Percentiles rank a stretch among this genome's conserved stretches.
These are phyloP conservation scores for Drosophila kanekoi DNA, from an alignment of 2,888 invertebrate species.

Conservation along the genomic window DNA sequence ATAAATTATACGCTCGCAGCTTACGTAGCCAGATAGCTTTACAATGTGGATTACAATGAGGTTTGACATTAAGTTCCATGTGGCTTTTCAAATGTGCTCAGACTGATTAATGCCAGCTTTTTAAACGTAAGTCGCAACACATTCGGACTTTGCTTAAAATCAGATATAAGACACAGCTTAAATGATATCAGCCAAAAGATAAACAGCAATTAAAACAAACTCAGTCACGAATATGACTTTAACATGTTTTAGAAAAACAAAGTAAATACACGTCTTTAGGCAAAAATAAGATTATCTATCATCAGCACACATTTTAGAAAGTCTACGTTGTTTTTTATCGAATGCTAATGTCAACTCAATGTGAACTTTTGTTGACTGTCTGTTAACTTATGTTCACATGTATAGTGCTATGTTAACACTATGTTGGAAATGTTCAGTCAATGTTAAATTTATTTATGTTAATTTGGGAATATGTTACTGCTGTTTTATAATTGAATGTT, in stretches of 20 bases:
- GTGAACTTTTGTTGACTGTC: background rate
- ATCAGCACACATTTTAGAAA: background rate
- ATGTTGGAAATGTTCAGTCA: background rate
- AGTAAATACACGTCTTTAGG: background rate
- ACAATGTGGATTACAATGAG: conserved; percentile 1
- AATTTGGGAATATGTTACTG: background rate
- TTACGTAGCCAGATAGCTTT: background rate
- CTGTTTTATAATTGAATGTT: too few species aligned
- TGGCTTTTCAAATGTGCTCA: background rate
- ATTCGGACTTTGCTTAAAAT: too few species aligned
- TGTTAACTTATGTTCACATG: background rate
- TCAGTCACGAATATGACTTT: conserved; percentile 1
- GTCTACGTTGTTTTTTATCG: too few species aligned
- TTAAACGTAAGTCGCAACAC: too few species aligned
- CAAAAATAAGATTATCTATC: background rate
- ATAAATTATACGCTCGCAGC: background rate
- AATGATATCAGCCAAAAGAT: background rate
- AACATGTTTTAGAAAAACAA: conserved; percentile 5
- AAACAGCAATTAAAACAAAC: conserved; percentile 3
- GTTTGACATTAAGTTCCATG: too few species aligned
- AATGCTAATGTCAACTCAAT: background rate
- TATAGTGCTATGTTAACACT: conserved; percentile 2
- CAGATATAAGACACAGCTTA: background rate
- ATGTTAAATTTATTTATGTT: background rate
- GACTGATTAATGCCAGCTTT: too few species aligned